A percentile compares a stretch with the other conserved stretches of the same genome.
phyloP scores from a whole-genome alignment of 2,888 invertebrate species.

The Polyommatus icarus region DNA sequence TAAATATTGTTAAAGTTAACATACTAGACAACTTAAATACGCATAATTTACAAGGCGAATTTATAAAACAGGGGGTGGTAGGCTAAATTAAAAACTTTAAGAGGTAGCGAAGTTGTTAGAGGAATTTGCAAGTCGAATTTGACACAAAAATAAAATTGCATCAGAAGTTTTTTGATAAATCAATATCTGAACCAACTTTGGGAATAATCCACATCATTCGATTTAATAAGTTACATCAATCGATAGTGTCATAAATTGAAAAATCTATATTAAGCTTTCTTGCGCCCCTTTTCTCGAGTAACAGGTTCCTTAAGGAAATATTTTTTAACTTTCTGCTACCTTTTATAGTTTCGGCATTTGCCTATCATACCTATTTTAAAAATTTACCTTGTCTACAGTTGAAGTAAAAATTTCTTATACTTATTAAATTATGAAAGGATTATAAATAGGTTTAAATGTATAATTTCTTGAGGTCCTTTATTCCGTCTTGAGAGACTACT shows the following conservation, averaged over 20 bases:
- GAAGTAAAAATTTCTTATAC: background rate
- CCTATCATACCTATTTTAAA: background rate
- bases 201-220: too few relatives aligned
- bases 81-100: background rate
- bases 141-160: too few relatives aligned
- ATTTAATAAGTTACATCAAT: too few relatives aligned
- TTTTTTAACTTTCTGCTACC: background rate
- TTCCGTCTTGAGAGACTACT: background rate
- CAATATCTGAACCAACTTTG: too few relatives aligned
- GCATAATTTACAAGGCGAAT: background rate
- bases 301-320: background rate
- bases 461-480: background rate
- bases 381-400: background rate
- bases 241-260: background rate
- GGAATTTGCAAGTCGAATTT: too few relatives aligned
- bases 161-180: too few relatives aligned
- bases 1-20: slow-evolving; percentile 11
- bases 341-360: background rate
- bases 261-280: background rate
- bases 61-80: background rate
- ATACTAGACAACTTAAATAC: background rate
- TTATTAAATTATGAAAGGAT: background rate
- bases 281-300: background rate
- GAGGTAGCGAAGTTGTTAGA: background rate
- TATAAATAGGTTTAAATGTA: background rate